Evolutionary conservation across 1,140 invertebrate species (phyloP), one percentile per base, ranked within the genome.

Genomic region (Pseudoatta argentina): DNA sequence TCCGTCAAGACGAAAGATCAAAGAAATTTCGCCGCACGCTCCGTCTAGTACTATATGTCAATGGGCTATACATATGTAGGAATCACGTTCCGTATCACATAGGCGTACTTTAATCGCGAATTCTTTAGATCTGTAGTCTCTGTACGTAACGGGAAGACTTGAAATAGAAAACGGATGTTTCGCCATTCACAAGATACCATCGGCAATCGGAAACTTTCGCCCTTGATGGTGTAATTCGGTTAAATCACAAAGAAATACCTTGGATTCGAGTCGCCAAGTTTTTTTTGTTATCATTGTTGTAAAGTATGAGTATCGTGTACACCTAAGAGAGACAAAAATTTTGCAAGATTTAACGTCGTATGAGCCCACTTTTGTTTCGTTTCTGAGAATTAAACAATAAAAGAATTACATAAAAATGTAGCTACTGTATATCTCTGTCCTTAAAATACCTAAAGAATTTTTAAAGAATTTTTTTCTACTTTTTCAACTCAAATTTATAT

Each of bases 171-270:
- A 89, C 4, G 72, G 39, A 44, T 61, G 30, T 53, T 78, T 63
- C 30, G 78, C 66, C 88, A 89, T 89, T 39, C 73, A 67, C 16
- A 78, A 64, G 14, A 86, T 71, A n/a, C 78, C 86, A 67, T 88
- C 73, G 53, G 51, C 24, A 89, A 64, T 66, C 34, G 10, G 1
- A 86, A 78, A 73, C 64, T 78, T 73, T 86, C 86, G 14, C 48
- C 59, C 61, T 72, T 67, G 6, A 89, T 83, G n/a, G 66, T 89
- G 27, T 86, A 34, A 78, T 89, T 78, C 77, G 24, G 55, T 10
- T 57, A 83, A 59, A 66, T 86, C 39, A 27, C 67, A 51, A 67
- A 39, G 30, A 10, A 77, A 86, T 34, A 78, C 16, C 8, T 77
- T 39, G 2, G 39, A 83, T n/a, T 78, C 55, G 2, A 83, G 51